Evolutionary conservation across 2,888 invertebrate species (phyloP), one percentile per base, ranked within the genome.

Genomic region (Tuberolachnus salignus): DNA sequence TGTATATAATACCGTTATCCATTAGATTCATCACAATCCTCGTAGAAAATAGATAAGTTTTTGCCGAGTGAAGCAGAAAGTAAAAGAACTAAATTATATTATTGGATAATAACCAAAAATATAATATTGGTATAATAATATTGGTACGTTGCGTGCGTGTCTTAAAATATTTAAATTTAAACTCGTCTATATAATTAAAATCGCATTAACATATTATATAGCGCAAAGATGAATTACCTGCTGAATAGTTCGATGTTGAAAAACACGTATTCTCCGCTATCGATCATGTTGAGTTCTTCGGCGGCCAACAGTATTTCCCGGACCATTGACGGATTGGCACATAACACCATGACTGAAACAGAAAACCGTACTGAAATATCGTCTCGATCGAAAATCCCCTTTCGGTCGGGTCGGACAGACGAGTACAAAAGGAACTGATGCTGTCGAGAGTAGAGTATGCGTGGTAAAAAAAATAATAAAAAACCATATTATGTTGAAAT

Each of bases 181-280:
- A n/a, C n/a, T n/a, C n/a, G n/a, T n/a, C n/a, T n/a, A n/a, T n/a
- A n/a, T n/a, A n/a, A n/a, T n/a, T n/a, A n/a, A n/a, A 34, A 34
- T 34, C 6, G 34, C 34, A 34, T 34, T 34, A 34, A 23, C 21
- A 49, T 26, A 67, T 51, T 4, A 67, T 26, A 55, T 8, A 34
- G 42, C 21, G 61, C 34, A 61, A 63, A 55, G 44, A 80, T 19
- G 67, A 69, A 64, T 80, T 80, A 98, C 98, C 95, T 94, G 82
- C 94, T 94, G 86, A 96, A 97, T 53, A 98, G 89, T 86, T 98
- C 97, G 84, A 98, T 95, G 87, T 97, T 98, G 88, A 99, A 95
- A 88, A 99, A 97, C 73, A 97, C 95, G 86, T 98, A 99, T 87
- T 98, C 98, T 10, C 98, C 98, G 81, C 93, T 94, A 80, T 93